Evolutionary conservation across 2,888 invertebrate species (phyloP).

Genomic region (Polymixis flavicincta): DNA sequence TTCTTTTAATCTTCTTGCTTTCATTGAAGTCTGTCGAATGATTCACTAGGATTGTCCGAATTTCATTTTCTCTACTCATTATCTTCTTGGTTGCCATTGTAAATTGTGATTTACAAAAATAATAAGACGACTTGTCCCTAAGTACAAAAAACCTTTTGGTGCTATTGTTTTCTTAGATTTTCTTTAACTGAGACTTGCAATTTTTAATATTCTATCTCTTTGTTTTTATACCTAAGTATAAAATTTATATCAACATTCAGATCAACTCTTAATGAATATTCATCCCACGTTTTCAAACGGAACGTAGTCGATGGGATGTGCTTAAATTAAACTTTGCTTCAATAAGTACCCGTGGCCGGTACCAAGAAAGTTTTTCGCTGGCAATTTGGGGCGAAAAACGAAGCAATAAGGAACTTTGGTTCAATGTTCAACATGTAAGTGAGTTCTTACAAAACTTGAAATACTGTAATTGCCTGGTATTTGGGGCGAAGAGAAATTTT

Average conservation of each 20-base stretch:
- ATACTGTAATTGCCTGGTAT: conserved; percentile 31
- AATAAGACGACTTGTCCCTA: not conserved
- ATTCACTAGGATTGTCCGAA: not conserved
- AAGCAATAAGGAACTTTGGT: conserved; percentile 42
- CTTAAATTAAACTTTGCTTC: conserved; percentile 55
- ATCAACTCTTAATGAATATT: conserved; percentile 58
- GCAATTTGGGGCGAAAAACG: conserved; percentile 34
- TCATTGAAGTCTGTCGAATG: not conserved
- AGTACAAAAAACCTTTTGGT: not conserved
- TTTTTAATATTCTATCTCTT: conserved; percentile 23
- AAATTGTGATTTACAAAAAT: not conserved
- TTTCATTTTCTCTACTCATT: not conserved
- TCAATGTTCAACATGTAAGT: conserved; percentile 34
- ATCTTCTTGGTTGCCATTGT: not conserved
- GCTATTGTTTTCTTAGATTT: conserved; percentile 6
- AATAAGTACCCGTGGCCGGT: conserved; percentile 12
- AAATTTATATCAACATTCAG: not conserved
- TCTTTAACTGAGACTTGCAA: conserved; percentile 7
- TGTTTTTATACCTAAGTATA: not conserved
- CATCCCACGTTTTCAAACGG: conserved; percentile 36
- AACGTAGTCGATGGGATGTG: conserved; percentile 37
- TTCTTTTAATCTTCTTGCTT: not conserved
- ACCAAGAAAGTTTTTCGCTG: conserved; percentile 32
- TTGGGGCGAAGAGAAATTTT: not conserved
- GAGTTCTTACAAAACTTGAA: conserved; percentile 13